phyloP scores from a whole-genome alignment of 2,888 invertebrate species.

The Stenichneumon culpator region DNA sequence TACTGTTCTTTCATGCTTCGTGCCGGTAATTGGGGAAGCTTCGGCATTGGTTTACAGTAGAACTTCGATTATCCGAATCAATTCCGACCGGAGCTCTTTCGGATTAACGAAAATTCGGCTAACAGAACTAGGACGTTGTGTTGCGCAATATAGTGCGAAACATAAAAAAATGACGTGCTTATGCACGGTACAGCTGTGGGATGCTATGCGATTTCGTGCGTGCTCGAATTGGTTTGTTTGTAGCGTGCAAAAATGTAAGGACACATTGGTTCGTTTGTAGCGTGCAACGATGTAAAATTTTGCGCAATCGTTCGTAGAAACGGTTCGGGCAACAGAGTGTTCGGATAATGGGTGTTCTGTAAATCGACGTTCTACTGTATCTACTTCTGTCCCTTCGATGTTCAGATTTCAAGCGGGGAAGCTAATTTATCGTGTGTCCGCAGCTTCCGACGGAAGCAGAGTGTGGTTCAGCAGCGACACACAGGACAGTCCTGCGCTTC shows the following conservation, averaged over 20 bases:
- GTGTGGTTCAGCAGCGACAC: conserved; percentile 86
- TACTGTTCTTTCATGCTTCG: neutral
- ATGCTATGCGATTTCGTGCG: too few relatives aligned
- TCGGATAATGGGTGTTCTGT: too few relatives aligned
- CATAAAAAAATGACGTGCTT: neutral
- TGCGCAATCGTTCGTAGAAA: too few relatives aligned
- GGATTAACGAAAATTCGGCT: conserved; percentile 21
- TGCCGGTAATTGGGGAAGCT: neutral
- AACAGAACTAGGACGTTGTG: neutral
- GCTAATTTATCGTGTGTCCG: conserved; percentile 50
- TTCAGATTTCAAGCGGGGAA: neutral
- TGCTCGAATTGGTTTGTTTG: too few relatives aligned
- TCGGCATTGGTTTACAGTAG: neutral
- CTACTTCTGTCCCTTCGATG: neutral
- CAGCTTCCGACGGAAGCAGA: conserved; percentile 85
- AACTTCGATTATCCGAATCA: neutral
- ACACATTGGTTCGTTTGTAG: too few relatives aligned
- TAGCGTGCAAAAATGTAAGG: too few relatives aligned
- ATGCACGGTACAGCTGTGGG: too few relatives aligned
- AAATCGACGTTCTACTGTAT: too few relatives aligned
- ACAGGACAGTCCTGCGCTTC: conserved; percentile 82
- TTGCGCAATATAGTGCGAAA: neutral
- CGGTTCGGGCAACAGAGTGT: too few relatives aligned
- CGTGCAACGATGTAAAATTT: too few relatives aligned
- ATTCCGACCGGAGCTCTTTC: neutral